Base-by-base conservation (phyloP, 1,140 invertebrate genomes). In the Cryptotermes secundus region DNA sequence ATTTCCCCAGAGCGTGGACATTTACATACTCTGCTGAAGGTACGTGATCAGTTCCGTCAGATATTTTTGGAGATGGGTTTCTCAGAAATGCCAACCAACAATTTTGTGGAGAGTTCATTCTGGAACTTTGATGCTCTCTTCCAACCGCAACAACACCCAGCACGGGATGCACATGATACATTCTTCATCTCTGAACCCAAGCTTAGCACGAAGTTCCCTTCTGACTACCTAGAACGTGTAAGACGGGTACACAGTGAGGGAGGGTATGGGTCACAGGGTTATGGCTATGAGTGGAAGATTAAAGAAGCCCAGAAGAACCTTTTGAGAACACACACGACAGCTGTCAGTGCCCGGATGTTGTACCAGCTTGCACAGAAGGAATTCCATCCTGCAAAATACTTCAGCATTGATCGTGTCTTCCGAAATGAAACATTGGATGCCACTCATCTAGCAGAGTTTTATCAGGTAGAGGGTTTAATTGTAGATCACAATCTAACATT, bases 101-200 rank as follows among this genome's bases (percentile, higher is more conserved):
- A 97, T 88, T 99, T 95, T 89, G 94, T 99, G 59, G 99, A 99
- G 90, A 99, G 95, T 87, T 99, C 98, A 3, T 99, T 99, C 92
- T 99, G 99, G 99, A 99, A 99, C 90, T 99, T 99, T 88, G 99
- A 99, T 91, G 97, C 98, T 1, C 91, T 99, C 0, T 99, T 98
- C 90, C 98, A 99, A 89, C 99, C 99, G 0, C 99, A 99, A 88
- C 97, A 99, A 90, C 99, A 99, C 93, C 99, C 99, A 1, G 99
- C 99, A 1, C 93, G 99, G 87, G 99, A 99, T 91, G 97, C 97
- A 7, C 99, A 99, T 88, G 99, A 99, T 88, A 99, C 99, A 9
- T 99, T 99, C 92, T 99, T 99, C 87, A 91, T 99, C 79, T 95
- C 95, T 42, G 79, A 84, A 49, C 83, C 83, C 16, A 34, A 35